A percentile compares a stretch with the other conserved stretches of the same genome.
These are phyloP conservation scores for Fistularia tabacaria DNA, from an alignment of 2,797 vertebrate species.

Conservation along the genomic window DNA sequence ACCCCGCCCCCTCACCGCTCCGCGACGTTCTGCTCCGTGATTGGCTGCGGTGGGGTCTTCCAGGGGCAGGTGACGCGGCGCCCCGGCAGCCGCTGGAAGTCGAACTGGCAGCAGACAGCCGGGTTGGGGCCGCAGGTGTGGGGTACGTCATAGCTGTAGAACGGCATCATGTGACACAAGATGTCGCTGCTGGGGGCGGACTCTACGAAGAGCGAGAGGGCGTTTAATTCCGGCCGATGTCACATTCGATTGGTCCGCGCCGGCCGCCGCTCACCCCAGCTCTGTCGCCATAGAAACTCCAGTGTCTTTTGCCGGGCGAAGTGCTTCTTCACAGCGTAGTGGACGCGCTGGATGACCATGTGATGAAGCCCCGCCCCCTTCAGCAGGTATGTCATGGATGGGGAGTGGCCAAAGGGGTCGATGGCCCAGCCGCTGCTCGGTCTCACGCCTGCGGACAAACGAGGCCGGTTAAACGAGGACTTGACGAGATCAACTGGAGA, in stretches of 20 bases:
- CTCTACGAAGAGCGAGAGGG: too few relatives aligned
- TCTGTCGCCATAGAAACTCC: slow-evolving; percentile 99
- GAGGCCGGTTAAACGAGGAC: too few relatives aligned
- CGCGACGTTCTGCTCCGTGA: slow-evolving; percentile 86
- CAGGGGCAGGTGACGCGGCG: slow-evolving; percentile 96
- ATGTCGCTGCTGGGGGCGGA: slow-evolving; percentile 12
- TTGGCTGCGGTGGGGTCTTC: slow-evolving; percentile 90
- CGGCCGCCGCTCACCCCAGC: slow-evolving; percentile 83
- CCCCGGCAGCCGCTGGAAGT: slow-evolving; percentile 94
- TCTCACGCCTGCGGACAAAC: slow-evolving; percentile 71
- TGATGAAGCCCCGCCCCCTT: slow-evolving; percentile 90
- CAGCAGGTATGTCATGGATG: slow-evolving; percentile 94
- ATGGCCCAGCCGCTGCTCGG: slow-evolving; percentile 92
- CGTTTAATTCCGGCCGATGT: too few relatives aligned
- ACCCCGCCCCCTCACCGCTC: slow-evolving; percentile 77
- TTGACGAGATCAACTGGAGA: too few relatives aligned
- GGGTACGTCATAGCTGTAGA: slow-evolving; percentile 97
- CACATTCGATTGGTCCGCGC: too few relatives aligned
- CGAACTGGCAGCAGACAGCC: slow-evolving; percentile 98
- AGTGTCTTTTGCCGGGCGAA: slow-evolving; percentile 87
- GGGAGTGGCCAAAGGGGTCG: slow-evolving; percentile 93
- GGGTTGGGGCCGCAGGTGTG: slow-evolving; percentile 97
- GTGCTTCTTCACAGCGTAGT: slow-evolving; percentile 97
- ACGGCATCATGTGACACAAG: slow-evolving; percentile 99
- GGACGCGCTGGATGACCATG: slow-evolving; percentile 97